Conservation (phyloP, 2,888 invertebrate species). For the Philonicus albiceps region DNA sequence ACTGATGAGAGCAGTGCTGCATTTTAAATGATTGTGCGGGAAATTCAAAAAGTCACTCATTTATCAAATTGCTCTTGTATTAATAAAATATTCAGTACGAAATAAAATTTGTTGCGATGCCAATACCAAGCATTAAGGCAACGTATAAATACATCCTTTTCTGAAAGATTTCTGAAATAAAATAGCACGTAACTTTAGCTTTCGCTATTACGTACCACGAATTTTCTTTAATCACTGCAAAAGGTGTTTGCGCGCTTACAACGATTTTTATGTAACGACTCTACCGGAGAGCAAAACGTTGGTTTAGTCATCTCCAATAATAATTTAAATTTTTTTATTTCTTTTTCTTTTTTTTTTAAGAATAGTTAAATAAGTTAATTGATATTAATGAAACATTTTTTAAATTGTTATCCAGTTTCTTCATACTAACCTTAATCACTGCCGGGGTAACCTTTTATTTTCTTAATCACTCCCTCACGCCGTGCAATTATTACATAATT, state of each 20-base stretch:
- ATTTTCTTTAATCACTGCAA: neutral
- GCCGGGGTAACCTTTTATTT: neutral
- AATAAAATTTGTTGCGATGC: too few species aligned
- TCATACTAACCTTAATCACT: neutral
- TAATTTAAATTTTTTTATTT: too few species aligned
- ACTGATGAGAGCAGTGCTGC: too few species aligned
- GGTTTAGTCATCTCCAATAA: neutral
- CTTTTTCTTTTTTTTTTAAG: neutral
- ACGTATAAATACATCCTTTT: too few species aligned
- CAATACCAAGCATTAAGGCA: too few species aligned
- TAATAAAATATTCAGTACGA: too few species aligned
- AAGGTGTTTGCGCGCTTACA: neutral
- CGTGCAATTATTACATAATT: neutral
- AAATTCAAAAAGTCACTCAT: too few species aligned
- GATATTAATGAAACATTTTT: neutral
- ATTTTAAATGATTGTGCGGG: too few species aligned
- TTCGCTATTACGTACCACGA: neutral
- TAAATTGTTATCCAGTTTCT: neutral
- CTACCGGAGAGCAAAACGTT: neutral
- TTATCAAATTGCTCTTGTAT: too few species aligned
- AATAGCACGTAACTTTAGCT: neutral
- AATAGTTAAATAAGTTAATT: neutral
- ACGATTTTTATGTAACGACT: neutral
- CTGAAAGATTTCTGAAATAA: too few species aligned
- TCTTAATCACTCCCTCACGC: neutral